These are phyloP conservation scores for Eurytoma californica DNA, from an alignment of 2,888 invertebrate genomes.

Conservation along the genomic window DNA sequence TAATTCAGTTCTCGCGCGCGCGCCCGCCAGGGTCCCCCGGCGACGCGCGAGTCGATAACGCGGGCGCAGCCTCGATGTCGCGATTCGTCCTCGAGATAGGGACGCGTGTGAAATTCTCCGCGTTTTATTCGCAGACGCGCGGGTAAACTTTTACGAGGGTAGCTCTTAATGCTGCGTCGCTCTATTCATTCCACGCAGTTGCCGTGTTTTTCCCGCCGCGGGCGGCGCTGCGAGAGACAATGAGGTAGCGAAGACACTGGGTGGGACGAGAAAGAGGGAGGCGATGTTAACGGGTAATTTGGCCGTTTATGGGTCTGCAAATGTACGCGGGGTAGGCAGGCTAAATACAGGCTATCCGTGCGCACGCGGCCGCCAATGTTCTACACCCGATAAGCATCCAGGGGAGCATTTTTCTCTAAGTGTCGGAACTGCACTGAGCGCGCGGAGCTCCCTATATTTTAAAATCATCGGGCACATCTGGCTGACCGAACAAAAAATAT, in stretches of 20 bases:
- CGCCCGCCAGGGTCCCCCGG: slow-evolving; percentile 19
- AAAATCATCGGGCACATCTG: slow-evolving; percentile 4
- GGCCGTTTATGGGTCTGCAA: slow-evolving; percentile 24
- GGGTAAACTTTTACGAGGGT: slow-evolving; percentile 7
- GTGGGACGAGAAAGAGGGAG: background rate
- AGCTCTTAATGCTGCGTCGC: background rate
- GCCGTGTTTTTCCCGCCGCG: background rate
- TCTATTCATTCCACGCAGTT: background rate
- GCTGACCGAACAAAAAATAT: too few relatives aligned
- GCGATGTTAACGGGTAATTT: slow-evolving; percentile 23
- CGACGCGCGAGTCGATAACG: slow-evolving; percentile 63
- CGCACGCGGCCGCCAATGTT: slow-evolving; percentile 5
- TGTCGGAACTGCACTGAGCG: slow-evolving; percentile 15
- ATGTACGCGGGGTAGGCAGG: background rate
- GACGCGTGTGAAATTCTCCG: slow-evolving; percentile 63
- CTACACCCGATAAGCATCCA: background rate
- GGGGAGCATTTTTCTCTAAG: slow-evolving; percentile 34
- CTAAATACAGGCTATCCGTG: slow-evolving; percentile 29
- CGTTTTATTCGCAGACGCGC: background rate
- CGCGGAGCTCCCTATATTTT: background rate
- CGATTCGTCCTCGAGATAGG: slow-evolving; percentile 52
- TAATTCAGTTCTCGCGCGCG: slow-evolving; percentile 61
- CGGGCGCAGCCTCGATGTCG: slow-evolving; percentile 17
- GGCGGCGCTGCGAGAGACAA: background rate
- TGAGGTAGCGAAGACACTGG: too few relatives aligned